A percentile compares a stretch with the other conserved stretches of the same genome.
Evolutionary conservation across 2,113 vertebrate species (phyloP).

Genomic region (Arothron firmamentum): DNA sequence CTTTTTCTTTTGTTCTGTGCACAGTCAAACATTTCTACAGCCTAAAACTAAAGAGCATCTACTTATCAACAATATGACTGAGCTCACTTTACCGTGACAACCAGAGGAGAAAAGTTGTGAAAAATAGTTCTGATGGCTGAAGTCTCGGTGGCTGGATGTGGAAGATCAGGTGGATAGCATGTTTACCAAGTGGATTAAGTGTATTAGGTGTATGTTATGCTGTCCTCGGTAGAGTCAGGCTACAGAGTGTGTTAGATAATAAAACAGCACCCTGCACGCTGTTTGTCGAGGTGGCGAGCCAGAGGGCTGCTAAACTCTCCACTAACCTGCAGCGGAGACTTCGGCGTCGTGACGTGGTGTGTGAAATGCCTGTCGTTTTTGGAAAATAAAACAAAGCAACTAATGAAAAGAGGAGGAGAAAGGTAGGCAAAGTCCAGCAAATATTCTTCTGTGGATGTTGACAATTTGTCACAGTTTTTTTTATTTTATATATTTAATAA

Average conservation of each 20-base stretch:
- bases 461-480: no score
- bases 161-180: slow-evolving; percentile 3
- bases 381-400: slow-evolving; percentile 37
- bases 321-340: slow-evolving; percentile 12
- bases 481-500: no score
- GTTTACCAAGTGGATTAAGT: slow-evolving; percentile 22
- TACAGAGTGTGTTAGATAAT: slow-evolving; percentile 17
- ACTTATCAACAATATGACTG: background rate
- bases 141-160: background rate
- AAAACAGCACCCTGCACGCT: slow-evolving; percentile 17
- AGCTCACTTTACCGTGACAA: slow-evolving; percentile 4
- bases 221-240: slow-evolving; percentile 10
- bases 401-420: no score
- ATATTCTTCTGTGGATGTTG: no score
- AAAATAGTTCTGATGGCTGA: no score
- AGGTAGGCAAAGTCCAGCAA: no score
- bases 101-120: no score
- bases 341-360: slow-evolving; percentile 46
- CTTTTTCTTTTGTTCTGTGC: no score
- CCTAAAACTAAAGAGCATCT: no score
- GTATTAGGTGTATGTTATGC: slow-evolving; percentile 30
- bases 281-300: slow-evolving; percentile 28
- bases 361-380: slow-evolving; percentile 21
- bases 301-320: slow-evolving; percentile 29
- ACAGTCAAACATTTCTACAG: no score